Evolutionary conservation across 2,888 invertebrate species (phyloP).

Genomic region (Achlya flavicornis): DNA sequence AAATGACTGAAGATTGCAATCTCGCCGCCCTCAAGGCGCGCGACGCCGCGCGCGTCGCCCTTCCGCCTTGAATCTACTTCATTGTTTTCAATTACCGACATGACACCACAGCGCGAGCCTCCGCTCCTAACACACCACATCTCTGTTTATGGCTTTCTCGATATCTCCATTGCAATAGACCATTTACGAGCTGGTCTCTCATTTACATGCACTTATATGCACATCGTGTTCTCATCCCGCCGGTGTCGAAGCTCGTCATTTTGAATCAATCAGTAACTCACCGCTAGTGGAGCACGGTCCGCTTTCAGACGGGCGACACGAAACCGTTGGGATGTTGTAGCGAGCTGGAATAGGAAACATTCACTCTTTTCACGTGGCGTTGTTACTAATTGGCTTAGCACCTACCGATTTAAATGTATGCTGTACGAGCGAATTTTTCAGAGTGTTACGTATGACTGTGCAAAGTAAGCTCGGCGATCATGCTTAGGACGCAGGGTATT

Average conservation of each 20-base stretch:
- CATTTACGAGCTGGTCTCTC: conserved; percentile 65
- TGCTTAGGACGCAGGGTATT: background rate
- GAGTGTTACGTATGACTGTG: background rate
- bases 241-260: conserved; percentile 52
- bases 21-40: conserved; percentile 82
- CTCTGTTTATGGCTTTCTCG: conserved; percentile 71
- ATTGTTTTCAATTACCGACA: conserved; percentile 83
- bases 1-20: conserved; percentile 91
- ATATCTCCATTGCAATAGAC: conserved; percentile 73
- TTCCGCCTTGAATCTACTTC: conserved; percentile 74
- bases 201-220: conserved; percentile 53
- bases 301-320: conserved; percentile 89
- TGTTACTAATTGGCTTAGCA: conserved; percentile 40
- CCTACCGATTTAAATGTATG: conserved; percentile 20
- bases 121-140: conserved; percentile 67
- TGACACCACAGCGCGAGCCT: conserved; percentile 74
- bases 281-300: conserved; percentile 68
- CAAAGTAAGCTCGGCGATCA: conserved; percentile 12
- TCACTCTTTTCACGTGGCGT: conserved; percentile 67
- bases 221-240: conserved; percentile 25
- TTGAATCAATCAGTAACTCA: conserved; percentile 72
- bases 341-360: conserved; percentile 83
- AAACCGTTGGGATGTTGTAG: conserved; percentile 89
- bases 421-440: conserved; percentile 10
- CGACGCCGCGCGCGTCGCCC: conserved; percentile 64